Base-by-base conservation (phyloP, 1,140 invertebrate species). In the Protaetia brevitarsis region DNA sequence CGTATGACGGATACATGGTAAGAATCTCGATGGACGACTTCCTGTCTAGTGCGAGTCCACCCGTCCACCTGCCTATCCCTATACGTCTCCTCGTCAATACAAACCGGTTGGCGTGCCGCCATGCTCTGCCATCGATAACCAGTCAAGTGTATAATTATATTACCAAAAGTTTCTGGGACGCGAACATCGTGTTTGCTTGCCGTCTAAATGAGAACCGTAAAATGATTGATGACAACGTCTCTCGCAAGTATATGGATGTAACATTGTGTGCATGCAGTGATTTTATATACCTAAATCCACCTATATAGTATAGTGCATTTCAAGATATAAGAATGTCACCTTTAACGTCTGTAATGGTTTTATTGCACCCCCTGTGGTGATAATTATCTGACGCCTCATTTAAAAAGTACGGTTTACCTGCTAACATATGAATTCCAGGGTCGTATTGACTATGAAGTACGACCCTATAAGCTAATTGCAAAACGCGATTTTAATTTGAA, bases 1-100 rank as follows among this genome's bases (percentile, higher is more conserved):
- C 92, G 23, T 96, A 94, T 79, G 93, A 95, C 76, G 93, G 93
- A 68, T 94, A 93, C 76, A 90, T 91, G 90, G 93, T 89, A 82
- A 86, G 82, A 80, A 73, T 66, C 65, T 61, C 66, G 68, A 51
- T 64, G 16, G 41, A 51, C 41, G 13, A 51, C 41, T 23, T 65
- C 41, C 41, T 8, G 41, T 51, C 41, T 19, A 51, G 21, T 51
- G 26, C 19, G 19, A 7, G 31, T 6, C 11, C 3, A 59, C n/a
- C 29, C 11, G 16, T 26, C 27, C 31, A n/a, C 23, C 2, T 23
- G 37, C 16, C 41, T 37, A 2, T 37, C 34, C 11, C 34, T 37
- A 10, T 16, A 37, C 34, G n/a, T 37, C 11, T 37, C 34, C 21
- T 21, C 41, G 41, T 21, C 41, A 7, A 5, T 19, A 23, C 26